Evolutionary conservation across 2,113 vertebrate genomes (phyloP).

Genomic region (Cryptotis parvus): DNA sequence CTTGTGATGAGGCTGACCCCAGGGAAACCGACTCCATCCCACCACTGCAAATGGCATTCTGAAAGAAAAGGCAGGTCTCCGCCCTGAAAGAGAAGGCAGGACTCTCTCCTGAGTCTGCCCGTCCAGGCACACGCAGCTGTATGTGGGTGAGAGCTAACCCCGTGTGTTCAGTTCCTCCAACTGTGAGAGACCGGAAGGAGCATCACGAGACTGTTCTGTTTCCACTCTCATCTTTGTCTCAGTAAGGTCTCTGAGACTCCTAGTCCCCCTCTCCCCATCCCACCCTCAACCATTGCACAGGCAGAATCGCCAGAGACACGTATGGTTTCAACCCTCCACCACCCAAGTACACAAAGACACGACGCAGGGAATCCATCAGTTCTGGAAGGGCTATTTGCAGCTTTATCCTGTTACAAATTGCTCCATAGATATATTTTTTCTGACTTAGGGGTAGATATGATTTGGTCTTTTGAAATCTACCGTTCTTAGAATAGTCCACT

Average conservation of each 20-base stretch:
- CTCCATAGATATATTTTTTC: background rate
- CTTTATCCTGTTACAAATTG: background rate
- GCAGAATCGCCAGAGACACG: background rate
- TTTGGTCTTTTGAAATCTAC: slow-evolving; percentile 30
- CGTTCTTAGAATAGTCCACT: background rate
- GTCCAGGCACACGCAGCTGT: background rate
- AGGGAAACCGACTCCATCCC: slow-evolving; percentile 40
- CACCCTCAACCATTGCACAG: slow-evolving; percentile 33
- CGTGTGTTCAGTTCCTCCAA: slow-evolving; percentile 71
- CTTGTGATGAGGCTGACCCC: slow-evolving; percentile 6
- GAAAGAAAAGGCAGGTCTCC: slow-evolving; percentile 46
- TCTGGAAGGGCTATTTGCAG: background rate
- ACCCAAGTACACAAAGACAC: background rate
- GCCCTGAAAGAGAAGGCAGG: slow-evolving; percentile 39
- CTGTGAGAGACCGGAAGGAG: slow-evolving; percentile 67
- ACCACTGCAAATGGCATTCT: slow-evolving; percentile 35
- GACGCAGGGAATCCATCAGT: background rate
- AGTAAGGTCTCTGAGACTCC: slow-evolving; percentile 9
- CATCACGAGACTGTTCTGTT: slow-evolving; percentile 33
- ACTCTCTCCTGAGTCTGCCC: background rate
- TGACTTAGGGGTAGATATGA: background rate
- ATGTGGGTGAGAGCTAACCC: slow-evolving; percentile 71
- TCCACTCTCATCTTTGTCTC: slow-evolving; percentile 71
- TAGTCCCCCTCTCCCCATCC: slow-evolving; percentile 61
- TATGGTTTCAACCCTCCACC: background rate